Evolutionary conservation across 2,888 invertebrate species (phyloP).

Genomic region (Nasonovia ribisnigri): DNA sequence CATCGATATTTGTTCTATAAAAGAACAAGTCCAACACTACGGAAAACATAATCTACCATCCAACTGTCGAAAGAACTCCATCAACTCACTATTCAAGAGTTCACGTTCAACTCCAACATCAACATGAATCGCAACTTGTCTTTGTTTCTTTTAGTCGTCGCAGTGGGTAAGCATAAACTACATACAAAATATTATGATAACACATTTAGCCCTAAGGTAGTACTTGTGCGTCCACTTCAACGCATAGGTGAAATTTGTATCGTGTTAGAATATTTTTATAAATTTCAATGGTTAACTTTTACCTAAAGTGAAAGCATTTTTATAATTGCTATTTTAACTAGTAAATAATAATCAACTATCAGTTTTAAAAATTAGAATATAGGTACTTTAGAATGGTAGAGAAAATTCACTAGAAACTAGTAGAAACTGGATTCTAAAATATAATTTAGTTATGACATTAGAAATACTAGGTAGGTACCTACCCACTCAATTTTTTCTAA

Average conservation of each 20-base stretch:
- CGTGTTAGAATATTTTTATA: no score
- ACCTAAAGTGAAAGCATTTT: no score
- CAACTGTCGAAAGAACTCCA: not conserved
- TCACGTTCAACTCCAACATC: not conserved
- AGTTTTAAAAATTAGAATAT: no score
- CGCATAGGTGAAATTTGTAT: no score
- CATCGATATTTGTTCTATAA: not conserved
- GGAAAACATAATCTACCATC: not conserved
- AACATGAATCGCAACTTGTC: conserved; percentile 24
- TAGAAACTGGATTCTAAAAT: not conserved
- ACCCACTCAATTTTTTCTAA: not conserved
- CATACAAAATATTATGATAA: no score
- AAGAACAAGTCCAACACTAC: not conserved
- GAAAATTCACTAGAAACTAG: not conserved
- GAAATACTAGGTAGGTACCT: not conserved
- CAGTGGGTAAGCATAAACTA: not conserved
- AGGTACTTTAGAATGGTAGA: no score
- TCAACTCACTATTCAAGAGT: not conserved
- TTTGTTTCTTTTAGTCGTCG: conserved; percentile 18
- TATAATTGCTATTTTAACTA: no score
- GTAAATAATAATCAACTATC: no score
- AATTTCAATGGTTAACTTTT: no score
- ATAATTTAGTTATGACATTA: not conserved
- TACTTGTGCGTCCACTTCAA: not conserved
- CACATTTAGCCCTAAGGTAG: no score